Base-by-base conservation (phyloP, 2,888 invertebrate species). In the Sminthurides aquaticus region DNA sequence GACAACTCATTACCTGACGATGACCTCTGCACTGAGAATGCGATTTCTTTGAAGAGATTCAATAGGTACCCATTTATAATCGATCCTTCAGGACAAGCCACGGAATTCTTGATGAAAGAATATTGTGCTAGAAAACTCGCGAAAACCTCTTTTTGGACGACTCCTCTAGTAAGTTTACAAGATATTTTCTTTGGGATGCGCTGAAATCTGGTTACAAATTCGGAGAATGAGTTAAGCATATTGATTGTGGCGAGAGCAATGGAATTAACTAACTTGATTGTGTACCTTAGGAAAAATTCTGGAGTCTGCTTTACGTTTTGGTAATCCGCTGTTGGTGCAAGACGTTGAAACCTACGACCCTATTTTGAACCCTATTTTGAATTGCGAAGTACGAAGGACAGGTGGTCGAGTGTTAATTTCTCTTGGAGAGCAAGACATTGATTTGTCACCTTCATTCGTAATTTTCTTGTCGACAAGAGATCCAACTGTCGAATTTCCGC, bases 341-440 rank as follows among this genome's bases (percentile, higher is more conserved):
- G 99, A 99, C 79, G 99, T 99, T 3, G 99, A 99, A 80, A 97
- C 95, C 80, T 99, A 99, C 79, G 99, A 99, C 81, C 97, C 99
- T 0, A 98, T 99, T 76, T 81, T 99, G 75, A 99, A 99, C 82
- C 99, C 99, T 0, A 98, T 99, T 11, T 81, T 99, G 75, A 99
- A 99, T 79, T 84, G 95, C 70, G 96, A 96, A 80, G 81, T 99
- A 69, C 86, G 98, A 54, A 85, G 97, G 75, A 98, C 98, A 2
- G 98, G 98, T 58, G 99, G 99, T 2, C 88, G 99, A 71, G 97
- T 99, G 57, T 84, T 99, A 73, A 99, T 99, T 74, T 98, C 99
- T 0, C 84, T 99, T 18, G 99, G 99, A 57, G 99, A 99, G 81
- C 99, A 99, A 80, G 99, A 99, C 79, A 99, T 99, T 77, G 99